Evolutionary conservation across 2,113 vertebrate species (phyloP).

Genomic region (Myrmecobius fasciatus): DNA sequence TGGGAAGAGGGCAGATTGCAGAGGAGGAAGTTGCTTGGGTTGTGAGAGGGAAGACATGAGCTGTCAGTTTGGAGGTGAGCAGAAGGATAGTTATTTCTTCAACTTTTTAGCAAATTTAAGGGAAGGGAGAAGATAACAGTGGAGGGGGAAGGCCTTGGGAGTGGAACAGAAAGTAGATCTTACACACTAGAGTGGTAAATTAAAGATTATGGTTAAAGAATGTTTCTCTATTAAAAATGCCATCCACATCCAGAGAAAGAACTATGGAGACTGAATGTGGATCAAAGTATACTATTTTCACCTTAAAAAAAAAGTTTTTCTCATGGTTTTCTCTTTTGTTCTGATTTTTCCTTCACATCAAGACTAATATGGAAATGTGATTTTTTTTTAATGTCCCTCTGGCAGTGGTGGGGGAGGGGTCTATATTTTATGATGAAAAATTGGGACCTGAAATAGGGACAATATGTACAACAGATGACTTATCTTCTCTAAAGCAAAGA

Average conservation of each 20-base stretch:
- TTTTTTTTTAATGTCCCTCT: not conserved
- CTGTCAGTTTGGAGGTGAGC: not conserved
- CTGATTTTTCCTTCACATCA: too few relatives aligned
- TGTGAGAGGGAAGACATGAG: not conserved
- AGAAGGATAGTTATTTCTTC: not conserved
- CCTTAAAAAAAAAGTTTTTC: too few relatives aligned
- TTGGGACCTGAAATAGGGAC: not conserved
- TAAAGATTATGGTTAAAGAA: not conserved
- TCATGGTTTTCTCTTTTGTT: too few relatives aligned
- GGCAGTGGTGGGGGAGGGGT: not conserved
- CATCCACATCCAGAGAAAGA: too few relatives aligned
- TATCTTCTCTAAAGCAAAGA: not conserved
- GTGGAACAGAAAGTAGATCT: not conserved
- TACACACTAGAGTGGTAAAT: not conserved
- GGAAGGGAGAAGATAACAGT: not conserved
- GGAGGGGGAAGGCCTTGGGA: not conserved
- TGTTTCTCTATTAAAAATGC: not conserved
- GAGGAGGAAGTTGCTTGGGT: not conserved
- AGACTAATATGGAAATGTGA: too few relatives aligned
- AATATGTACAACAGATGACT: not conserved
- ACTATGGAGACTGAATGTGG: too few relatives aligned
- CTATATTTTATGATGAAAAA: not conserved
- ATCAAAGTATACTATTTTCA: too few relatives aligned
- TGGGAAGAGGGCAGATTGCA: not conserved
- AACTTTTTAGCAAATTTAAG: not conserved